These are phyloP conservation scores for Labroides dimidiatus DNA, from an alignment of 2,797 vertebrate species.

Conservation along the genomic window DNA sequence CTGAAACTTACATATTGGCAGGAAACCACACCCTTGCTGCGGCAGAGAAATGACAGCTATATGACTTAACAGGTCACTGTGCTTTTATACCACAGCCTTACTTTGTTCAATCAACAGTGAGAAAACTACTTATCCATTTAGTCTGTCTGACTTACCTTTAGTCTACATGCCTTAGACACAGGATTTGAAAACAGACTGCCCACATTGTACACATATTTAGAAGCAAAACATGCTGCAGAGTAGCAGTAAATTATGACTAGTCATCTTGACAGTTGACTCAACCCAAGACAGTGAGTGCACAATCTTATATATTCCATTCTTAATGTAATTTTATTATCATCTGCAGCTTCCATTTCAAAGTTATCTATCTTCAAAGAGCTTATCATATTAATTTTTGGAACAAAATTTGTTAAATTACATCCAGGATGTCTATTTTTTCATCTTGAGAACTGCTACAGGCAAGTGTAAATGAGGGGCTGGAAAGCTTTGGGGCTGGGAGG, in stretches of 20 bases:
- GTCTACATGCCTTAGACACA: background rate
- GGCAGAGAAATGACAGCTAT: background rate
- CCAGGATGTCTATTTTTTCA: background rate
- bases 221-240: background rate
- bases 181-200: background rate
- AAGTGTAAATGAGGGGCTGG: constrained; percentile 18
- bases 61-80: background rate
- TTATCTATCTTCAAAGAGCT: background rate
- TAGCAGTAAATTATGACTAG: background rate
- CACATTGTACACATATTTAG: background rate
- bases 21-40: constrained; percentile 30
- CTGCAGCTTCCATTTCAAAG: background rate
- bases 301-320: background rate
- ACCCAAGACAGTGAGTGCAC: background rate
- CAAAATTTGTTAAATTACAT: background rate
- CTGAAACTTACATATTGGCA: background rate
- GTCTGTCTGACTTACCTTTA: background rate
- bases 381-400: background rate
- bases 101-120: background rate
- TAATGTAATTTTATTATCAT: background rate
- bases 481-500: constrained; percentile 2
- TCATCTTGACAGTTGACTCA: background rate
- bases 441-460: constrained; percentile 10
- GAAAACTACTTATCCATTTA: background rate
- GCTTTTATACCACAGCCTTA: background rate